Evolutionary conservation across 2,113 vertebrate genomes (phyloP).

Genomic region (Stegastes partitus): DNA sequence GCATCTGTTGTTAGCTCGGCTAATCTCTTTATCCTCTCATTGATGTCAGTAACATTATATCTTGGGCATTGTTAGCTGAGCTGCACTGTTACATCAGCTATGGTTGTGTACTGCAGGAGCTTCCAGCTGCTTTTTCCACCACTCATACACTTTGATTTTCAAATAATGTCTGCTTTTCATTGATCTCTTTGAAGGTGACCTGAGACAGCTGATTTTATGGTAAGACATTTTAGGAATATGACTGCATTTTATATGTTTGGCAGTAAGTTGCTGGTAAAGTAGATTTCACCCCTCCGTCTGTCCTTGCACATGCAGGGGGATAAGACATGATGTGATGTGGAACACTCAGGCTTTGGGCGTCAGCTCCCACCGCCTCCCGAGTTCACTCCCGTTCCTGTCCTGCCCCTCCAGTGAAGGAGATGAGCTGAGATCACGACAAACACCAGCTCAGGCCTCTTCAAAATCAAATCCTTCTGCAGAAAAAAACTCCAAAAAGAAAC

Average conservation of each 20-base stretch:
- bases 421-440: conserved; percentile 20
- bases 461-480: conserved; percentile 23
- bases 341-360: conserved; percentile 87
- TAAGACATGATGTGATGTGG: conserved; percentile 91
- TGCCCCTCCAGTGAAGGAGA: conserved; percentile 77
- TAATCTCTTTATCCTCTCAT: conserved; percentile 79
- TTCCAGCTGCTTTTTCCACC: conserved; percentile 60
- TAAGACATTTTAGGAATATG: conserved; percentile 73
- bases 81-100: conserved; percentile 71
- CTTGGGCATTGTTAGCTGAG: conserved; percentile 75
- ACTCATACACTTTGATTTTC: conserved; percentile 73
- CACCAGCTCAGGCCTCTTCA: background rate
- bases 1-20: conserved; percentile 65
- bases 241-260: conserved; percentile 2
- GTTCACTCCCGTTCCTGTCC: conserved; percentile 85
- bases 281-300: conserved; percentile 10
- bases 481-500: conserved; percentile 42
- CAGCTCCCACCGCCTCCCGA: conserved; percentile 82
- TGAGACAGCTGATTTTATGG: conserved; percentile 91
- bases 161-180: conserved; percentile 29
- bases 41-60: conserved; percentile 84
- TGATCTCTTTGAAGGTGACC: conserved; percentile 83
- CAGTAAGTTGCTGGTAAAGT: background rate
- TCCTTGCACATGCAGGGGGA: conserved; percentile 83
- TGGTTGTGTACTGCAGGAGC: conserved; percentile 50